A percentile compares a stretch with the other conserved stretches of the same genome.
Evolutionary conservation across 2,797 vertebrate species (phyloP).

Genomic region (Myotis myotis): DNA sequence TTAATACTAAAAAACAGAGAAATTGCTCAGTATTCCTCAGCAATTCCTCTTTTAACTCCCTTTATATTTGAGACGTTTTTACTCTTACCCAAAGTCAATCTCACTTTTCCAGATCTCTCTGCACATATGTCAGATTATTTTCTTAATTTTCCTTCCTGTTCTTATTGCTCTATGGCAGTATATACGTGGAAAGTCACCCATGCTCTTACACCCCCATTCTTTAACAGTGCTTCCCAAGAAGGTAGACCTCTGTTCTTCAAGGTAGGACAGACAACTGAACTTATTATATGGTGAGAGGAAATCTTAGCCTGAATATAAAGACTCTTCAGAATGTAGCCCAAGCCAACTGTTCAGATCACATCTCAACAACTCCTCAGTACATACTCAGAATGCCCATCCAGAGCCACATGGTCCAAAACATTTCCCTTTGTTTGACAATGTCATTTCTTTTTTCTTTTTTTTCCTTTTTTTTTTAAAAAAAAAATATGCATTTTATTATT

Average conservation of each 20-base stretch:
- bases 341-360: neutral
- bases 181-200: neutral
- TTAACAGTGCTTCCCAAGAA: neutral
- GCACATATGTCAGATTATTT: neutral
- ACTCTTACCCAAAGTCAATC: neutral
- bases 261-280: neutral
- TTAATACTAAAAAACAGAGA: slow-evolving; percentile 6
- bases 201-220: neutral
- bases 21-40: neutral
- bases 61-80: neutral
- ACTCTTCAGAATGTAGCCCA: neutral
- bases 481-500: too few relatives aligned
- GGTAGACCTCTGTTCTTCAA: neutral
- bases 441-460: neutral
- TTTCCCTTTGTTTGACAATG: neutral
- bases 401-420: neutral
- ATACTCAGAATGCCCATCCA: neutral
- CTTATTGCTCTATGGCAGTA: neutral
- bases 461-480: too few relatives aligned
- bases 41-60: neutral
- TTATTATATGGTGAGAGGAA: neutral
- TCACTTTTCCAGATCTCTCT: neutral
- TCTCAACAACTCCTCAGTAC: neutral
- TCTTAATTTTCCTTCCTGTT: neutral
- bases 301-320: neutral